phyloP scores from a whole-genome alignment of 2,113 vertebrate genomes.

The Apaloderma vittatum region DNA sequence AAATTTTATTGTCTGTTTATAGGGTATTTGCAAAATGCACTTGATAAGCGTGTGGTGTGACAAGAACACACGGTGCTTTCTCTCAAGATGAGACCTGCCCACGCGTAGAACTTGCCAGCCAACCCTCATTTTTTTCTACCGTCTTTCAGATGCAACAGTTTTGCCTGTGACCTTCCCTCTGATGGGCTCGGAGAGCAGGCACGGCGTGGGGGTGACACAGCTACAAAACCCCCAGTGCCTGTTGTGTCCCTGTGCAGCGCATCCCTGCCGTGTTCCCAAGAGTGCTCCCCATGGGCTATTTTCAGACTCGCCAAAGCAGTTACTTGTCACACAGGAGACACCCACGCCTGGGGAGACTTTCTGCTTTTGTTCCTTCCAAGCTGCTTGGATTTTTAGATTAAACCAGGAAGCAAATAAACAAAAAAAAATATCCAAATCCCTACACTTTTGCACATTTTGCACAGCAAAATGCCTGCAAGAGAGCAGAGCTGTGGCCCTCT shows the following conservation, averaged over 20 bases:
- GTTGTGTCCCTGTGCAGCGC: rapidly evolving
- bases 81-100: background rate
- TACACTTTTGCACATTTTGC: background rate
- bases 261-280: background rate
- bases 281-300: background rate
- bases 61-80: background rate
- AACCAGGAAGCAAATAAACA: background rate
- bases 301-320: background rate
- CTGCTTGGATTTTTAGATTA: background rate
- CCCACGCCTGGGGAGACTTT: background rate
- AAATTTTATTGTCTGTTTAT: background rate
- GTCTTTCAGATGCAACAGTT: background rate
- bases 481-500: background rate
- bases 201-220: rapidly evolving
- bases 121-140: background rate
- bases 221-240: background rate
- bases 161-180: background rate
- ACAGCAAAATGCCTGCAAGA: background rate
- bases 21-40: background rate
- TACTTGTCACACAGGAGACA: background rate
- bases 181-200: background rate
- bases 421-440: background rate
- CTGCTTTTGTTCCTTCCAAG: background rate
- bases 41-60: rapidly evolving
- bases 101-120: background rate